A percentile compares a stretch with the other conserved stretches of the same genome.
Conservation (phyloP, 2,113 vertebrate genomes). For the Tachuris rubrigastra region DNA sequence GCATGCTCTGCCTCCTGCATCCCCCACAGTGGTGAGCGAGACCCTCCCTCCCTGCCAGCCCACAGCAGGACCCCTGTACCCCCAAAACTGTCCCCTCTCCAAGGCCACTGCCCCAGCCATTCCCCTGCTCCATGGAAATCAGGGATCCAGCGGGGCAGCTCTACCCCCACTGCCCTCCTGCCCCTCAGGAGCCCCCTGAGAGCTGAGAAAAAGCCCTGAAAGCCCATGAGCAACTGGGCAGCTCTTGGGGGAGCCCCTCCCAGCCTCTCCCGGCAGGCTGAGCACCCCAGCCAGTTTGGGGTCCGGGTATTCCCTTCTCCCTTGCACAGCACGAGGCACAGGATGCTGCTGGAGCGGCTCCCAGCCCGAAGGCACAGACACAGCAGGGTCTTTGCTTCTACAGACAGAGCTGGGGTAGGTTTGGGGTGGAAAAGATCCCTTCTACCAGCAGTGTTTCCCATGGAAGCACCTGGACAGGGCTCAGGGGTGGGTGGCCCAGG, state of each 20-base stretch:
- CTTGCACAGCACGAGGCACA: rapidly evolving
- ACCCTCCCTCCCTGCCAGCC: neutral
- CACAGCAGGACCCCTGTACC: neutral
- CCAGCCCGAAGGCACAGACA: rapidly evolving
- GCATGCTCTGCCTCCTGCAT: neutral
- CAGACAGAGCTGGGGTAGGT: neutral
- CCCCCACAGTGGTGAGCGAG: rapidly evolving
- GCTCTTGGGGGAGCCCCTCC: rapidly evolving
- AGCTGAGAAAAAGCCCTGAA: neutral
- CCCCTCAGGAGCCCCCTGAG: neutral
- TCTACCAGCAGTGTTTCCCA: neutral
- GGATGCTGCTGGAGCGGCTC: neutral
- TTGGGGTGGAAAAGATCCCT: neutral
- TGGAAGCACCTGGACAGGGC: rapidly evolving
- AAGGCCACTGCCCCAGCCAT: neutral
- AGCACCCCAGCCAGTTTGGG: neutral
- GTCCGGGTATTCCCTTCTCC: rapidly evolving
- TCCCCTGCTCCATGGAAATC: rapidly evolving
- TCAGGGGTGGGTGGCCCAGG: neutral
- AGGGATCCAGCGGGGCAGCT: neutral
- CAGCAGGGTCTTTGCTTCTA: neutral
- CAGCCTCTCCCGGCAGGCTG: neutral
- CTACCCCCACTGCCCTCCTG: neutral
- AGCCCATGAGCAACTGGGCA: neutral
- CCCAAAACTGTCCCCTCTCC: neutral